These are phyloP conservation scores for Orycteropus afer DNA, from an alignment of 2,113 vertebrate species.

Conservation along the genomic window DNA sequence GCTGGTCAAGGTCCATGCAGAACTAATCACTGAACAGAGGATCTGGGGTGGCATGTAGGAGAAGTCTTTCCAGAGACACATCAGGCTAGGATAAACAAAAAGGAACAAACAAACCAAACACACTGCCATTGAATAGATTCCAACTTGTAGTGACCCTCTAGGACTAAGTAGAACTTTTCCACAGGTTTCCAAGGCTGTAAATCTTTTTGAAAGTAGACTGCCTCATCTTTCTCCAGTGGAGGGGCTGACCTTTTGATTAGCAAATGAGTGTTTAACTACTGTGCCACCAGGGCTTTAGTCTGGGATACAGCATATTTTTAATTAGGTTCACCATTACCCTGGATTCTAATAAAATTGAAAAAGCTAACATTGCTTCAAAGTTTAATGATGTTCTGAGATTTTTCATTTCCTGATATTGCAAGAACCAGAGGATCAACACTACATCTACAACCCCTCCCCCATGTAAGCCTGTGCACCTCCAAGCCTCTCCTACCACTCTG, in stretches of 20 bases:
- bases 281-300: neutral
- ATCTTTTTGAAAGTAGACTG: neutral
- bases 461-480: neutral
- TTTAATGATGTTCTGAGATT: constrained; percentile 50
- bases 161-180: neutral
- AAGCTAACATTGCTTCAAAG: constrained; percentile 22
- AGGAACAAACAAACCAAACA: neutral
- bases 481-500: neutral
- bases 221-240: neutral
- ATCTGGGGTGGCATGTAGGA: neutral
- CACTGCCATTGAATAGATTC: neutral
- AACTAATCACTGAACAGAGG: neutral
- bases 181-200: neutral
- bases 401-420: constrained; percentile 42
- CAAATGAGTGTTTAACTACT: neutral
- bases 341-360: constrained; percentile 56
- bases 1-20: neutral
- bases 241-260: neutral
- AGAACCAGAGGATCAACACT: neutral
- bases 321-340: neutral
- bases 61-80: neutral
- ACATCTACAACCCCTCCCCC: neutral
- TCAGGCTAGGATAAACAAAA: too few relatives aligned
- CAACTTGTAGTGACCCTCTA: neutral
- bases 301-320: neutral